phyloP scores from a whole-genome alignment of 2,113 vertebrate species.

The Probosciger aterrimus region DNA sequence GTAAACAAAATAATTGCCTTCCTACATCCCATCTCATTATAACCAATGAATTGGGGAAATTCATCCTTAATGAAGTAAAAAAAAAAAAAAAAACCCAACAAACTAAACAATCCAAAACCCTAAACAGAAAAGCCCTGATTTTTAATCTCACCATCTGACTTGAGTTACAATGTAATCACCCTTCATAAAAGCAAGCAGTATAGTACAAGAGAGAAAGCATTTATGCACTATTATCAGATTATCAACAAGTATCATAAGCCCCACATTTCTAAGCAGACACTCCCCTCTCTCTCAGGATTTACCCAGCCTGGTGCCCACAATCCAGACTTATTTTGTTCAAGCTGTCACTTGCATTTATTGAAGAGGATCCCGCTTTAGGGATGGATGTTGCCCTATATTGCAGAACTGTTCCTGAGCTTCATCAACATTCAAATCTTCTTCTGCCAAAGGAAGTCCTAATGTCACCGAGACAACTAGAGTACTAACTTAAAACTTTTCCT shows the following conservation, averaged over 20 bases:
- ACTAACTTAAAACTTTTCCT: background rate
- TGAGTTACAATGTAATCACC: background rate
- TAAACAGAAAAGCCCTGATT: background rate
- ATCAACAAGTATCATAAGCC: background rate
- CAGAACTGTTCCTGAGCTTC: background rate
- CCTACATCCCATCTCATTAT: background rate
- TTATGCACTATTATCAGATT: background rate
- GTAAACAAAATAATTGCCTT: background rate
- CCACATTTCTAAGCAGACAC: rapidly evolving
- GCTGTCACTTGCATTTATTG: background rate
- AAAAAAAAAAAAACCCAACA: background rate
- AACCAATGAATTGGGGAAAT: background rate
- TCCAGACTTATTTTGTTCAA: background rate
- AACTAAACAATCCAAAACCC: background rate
- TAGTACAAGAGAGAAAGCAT: background rate
- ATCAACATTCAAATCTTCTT: background rate
- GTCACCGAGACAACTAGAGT: background rate
- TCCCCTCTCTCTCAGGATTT: background rate
- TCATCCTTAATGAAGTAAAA: background rate
- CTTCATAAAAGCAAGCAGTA: background rate
- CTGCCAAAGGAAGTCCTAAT: background rate
- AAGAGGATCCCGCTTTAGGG: background rate
- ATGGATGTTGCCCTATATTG: background rate
- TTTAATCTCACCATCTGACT: background rate
- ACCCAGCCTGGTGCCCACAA: background rate